Evolutionary conservation across 2,797 vertebrate genomes (phyloP).

Genomic region (Acipenser ruthenus): DNA sequence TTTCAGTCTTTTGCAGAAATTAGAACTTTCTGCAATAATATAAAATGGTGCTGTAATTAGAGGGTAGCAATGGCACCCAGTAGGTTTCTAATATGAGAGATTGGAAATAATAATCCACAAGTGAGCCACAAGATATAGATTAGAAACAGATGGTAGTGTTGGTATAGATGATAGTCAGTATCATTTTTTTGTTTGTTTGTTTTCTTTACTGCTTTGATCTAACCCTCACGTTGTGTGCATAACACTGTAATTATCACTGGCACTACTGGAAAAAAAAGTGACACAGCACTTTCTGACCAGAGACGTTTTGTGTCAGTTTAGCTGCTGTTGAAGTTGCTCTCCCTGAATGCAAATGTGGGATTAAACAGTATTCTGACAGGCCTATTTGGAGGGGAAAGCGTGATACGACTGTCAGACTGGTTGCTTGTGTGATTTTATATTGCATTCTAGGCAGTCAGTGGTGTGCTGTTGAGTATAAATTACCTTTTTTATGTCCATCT

Average conservation of each 20-base stretch:
- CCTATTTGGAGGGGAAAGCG: background rate
- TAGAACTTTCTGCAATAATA: background rate
- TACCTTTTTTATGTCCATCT: too few species aligned
- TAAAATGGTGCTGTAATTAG: background rate
- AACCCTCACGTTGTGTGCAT: conserved; percentile 10
- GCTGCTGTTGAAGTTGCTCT: background rate
- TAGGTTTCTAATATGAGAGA: background rate
- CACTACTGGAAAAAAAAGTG: conserved; percentile 12
- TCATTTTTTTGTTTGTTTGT: background rate
- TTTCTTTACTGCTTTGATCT: conserved; percentile 8
- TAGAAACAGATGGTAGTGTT: conserved; percentile 15
- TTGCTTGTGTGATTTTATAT: conserved; percentile 2
- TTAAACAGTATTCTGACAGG: conserved; percentile 7
- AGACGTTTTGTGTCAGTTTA: conserved; percentile 8
- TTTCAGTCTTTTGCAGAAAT: conserved; percentile 1
- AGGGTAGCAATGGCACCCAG: background rate
- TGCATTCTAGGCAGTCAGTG: background rate
- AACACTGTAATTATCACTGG: conserved; percentile 18
- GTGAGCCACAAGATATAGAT: conserved; percentile 12
- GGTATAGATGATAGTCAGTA: background rate
- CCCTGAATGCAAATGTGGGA: conserved; percentile 7
- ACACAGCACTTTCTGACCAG: conserved; percentile 11
- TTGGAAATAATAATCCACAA: conserved; percentile 15
- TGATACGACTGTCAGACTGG: conserved; percentile 1
- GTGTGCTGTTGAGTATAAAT: too few species aligned